Evolutionary conservation across 2,113 vertebrate species (phyloP).

Genomic region (Colinus virginianus): DNA sequence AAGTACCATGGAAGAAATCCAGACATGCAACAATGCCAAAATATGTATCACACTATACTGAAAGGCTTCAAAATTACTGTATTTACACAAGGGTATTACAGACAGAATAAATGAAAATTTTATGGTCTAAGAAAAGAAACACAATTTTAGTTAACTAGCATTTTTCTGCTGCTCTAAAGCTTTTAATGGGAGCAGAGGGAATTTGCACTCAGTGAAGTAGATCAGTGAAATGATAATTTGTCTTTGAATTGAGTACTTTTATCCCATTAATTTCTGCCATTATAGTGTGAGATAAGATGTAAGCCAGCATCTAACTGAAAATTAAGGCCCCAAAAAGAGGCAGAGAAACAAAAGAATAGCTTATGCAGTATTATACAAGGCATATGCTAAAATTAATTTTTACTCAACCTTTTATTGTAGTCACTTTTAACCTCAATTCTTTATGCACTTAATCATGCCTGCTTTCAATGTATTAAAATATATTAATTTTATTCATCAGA

Average conservation of each 20-base stretch:
- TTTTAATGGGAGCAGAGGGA: constrained; percentile 78
- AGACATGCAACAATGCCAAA: constrained; percentile 73
- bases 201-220: constrained; percentile 77
- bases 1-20: constrained; percentile 79
- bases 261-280: constrained; percentile 81
- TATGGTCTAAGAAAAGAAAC: constrained; percentile 80
- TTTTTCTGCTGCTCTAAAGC: constrained; percentile 75
- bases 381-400: constrained; percentile 70
- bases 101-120: constrained; percentile 80
- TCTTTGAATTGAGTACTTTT: constrained; percentile 81
- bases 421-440: constrained; percentile 47
- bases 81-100: constrained; percentile 78
- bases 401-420: constrained; percentile 50
- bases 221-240: constrained; percentile 83
- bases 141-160: constrained; percentile 80
- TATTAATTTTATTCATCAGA: constrained; percentile 28
- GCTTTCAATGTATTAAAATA: constrained; percentile 46
- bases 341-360: constrained; percentile 70
- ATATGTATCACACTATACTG: constrained; percentile 66
- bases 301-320: constrained; percentile 76
- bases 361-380: constrained; percentile 58
- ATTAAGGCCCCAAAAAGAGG: constrained; percentile 58
- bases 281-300: constrained; percentile 76
- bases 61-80: constrained; percentile 76
- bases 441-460: constrained; percentile 55